Evolutionary conservation across 2,797 vertebrate genomes (phyloP).

Genomic region (Rallus crepitans): DNA sequence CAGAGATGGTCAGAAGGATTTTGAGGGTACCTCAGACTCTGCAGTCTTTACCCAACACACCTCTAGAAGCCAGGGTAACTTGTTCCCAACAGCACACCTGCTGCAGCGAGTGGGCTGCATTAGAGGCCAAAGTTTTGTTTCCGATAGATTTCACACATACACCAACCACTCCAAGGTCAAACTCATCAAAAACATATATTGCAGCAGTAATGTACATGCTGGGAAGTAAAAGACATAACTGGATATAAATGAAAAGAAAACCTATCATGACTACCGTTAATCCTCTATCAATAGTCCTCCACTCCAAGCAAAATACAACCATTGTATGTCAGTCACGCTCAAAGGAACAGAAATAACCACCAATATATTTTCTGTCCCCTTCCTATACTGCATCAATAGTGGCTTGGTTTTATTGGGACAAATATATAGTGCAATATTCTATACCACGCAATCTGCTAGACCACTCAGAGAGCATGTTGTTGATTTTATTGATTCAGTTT

Average conservation of each 20-base stretch:
- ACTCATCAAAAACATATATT: neutral
- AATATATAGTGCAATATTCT: neutral
- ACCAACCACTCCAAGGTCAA: neutral
- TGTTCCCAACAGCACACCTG: neutral
- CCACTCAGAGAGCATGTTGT: neutral
- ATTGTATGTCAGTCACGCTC: neutral
- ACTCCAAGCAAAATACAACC: neutral
- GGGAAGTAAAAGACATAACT: neutral
- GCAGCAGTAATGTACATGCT: neutral
- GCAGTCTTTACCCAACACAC: neutral
- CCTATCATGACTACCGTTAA: neutral
- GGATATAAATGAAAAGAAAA: neutral
- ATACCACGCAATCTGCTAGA: neutral
- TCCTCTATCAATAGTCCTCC: neutral
- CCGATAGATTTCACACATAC: neutral
- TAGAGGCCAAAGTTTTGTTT: neutral
- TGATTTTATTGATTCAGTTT: conserved; percentile 50
- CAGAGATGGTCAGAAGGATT: neutral
- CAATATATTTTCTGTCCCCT: neutral
- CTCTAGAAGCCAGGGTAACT: neutral
- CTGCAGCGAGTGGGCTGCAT: neutral
- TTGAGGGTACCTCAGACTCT: neutral
- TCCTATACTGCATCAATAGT: neutral
- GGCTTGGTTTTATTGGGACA: neutral
- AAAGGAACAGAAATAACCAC: neutral